Conservation (phyloP, 2,113 vertebrate species). For the Sturnus vulgaris region DNA sequence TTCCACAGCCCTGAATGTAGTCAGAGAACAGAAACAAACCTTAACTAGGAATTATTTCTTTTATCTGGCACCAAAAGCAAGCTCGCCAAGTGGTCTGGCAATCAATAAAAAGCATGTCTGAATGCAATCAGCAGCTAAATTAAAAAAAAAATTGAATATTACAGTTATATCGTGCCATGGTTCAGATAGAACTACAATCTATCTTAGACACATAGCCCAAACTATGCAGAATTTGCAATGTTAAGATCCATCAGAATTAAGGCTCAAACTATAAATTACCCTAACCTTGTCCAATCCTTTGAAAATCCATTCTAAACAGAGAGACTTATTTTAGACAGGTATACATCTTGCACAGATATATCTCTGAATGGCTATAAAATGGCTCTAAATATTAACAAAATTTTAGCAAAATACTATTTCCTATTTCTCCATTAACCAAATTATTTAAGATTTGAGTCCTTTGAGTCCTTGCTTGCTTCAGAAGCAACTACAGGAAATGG, state of each 20-base stretch:
- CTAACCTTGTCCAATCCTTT: not conserved
- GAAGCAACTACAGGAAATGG: not conserved
- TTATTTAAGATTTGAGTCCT: not conserved
- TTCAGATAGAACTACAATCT: not conserved
- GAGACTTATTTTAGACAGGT: not conserved
- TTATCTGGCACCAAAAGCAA: not conserved
- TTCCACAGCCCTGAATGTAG: not conserved
- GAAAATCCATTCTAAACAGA: not conserved
- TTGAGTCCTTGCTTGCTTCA: not conserved
- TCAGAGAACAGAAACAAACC: not conserved
- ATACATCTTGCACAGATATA: not conserved
- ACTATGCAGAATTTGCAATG: not conserved
- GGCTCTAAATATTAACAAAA: not conserved
- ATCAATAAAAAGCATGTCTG: not conserved
- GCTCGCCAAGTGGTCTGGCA: not conserved
- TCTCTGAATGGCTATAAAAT: not conserved
- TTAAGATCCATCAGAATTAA: not conserved
- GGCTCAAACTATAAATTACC: not conserved
- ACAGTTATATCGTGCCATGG: not conserved
- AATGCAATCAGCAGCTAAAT: not conserved
- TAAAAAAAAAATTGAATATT: not conserved
- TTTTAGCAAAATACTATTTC: not conserved
- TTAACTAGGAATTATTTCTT: not conserved
- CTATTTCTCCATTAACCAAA: not conserved
- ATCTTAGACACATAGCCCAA: not conserved